These are phyloP conservation scores for Homarus gammarus DNA, from an alignment of 2,888 invertebrate species.

Conservation along the genomic window DNA sequence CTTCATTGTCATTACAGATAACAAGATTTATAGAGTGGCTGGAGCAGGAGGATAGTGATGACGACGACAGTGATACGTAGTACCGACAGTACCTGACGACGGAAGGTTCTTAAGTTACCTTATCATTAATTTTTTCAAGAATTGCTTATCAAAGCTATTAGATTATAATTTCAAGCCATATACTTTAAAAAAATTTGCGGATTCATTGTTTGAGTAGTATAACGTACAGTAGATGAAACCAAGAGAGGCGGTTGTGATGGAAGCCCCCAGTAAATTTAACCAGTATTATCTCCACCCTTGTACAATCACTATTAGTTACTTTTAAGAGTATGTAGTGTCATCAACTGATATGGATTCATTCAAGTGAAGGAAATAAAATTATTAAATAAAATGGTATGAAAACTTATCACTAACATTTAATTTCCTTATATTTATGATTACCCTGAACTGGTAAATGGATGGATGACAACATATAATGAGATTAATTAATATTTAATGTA, in stretches of 20 bases:
- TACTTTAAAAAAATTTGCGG: not conserved
- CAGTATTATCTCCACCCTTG: too few relatives aligned
- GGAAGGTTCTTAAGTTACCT: not conserved
- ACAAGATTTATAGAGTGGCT: constrained; percentile 11
- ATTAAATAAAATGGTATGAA: too few relatives aligned
- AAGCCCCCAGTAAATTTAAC: too few relatives aligned
- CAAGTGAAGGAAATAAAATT: too few relatives aligned
- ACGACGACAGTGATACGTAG: constrained; percentile 3
- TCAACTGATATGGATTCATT: too few relatives aligned
- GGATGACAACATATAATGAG: too few relatives aligned
- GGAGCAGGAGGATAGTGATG: not conserved
- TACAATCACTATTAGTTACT: too few relatives aligned
- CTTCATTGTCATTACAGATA: not conserved
- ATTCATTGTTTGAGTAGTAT: not conserved
- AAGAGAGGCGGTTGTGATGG: not conserved
- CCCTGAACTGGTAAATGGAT: too few relatives aligned
- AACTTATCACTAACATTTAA: too few relatives aligned
- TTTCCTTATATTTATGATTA: too few relatives aligned
- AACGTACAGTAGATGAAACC: not conserved
- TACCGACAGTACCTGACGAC: not conserved
- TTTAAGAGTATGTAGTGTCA: too few relatives aligned
- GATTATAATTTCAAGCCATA: not conserved
- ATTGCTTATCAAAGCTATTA: not conserved
- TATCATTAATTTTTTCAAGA: not conserved
- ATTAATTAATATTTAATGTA: too few relatives aligned